Conservation (phyloP, 2,888 invertebrate genomes). For the Drosophila merina region DNA sequence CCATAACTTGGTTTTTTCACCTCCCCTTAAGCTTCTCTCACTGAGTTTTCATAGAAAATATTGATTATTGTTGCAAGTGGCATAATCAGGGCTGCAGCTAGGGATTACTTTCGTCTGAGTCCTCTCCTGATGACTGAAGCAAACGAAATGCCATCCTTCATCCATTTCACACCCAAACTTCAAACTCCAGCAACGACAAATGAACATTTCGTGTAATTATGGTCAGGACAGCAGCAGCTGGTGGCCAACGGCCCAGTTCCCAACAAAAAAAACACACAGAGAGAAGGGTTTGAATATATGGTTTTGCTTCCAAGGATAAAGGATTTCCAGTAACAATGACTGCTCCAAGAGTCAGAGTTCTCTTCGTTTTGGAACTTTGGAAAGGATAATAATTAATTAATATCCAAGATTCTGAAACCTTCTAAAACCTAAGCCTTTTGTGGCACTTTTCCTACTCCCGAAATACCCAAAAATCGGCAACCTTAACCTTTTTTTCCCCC, state of each 20-base stretch:
- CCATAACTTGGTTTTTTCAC: too few relatives aligned
- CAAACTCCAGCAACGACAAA: slow-evolving; percentile 11
- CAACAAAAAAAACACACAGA: slow-evolving; percentile 27
- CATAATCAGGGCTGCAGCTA: slow-evolving; percentile 24
- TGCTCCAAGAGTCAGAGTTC: too few relatives aligned
- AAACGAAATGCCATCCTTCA: slow-evolving; percentile 11
- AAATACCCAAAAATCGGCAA: neutral
- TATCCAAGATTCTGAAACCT: too few relatives aligned
- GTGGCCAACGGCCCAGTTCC: slow-evolving; percentile 59
- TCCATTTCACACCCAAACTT: slow-evolving; percentile 6
- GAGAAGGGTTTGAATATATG: neutral
- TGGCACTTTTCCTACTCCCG: too few relatives aligned
- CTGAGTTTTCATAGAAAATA: slow-evolving; percentile 9
- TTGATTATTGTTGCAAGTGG: slow-evolving; percentile 33
- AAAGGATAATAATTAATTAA: too few relatives aligned
- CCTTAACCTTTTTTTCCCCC: slow-evolving; percentile 4
- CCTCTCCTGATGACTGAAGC: neutral
- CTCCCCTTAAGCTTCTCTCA: neutral
- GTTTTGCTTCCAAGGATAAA: too few relatives aligned
- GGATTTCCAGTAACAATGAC: too few relatives aligned
- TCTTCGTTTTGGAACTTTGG: too few relatives aligned
- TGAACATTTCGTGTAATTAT: slow-evolving; percentile 46
- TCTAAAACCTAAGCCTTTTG: too few relatives aligned
- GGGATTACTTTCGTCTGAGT: slow-evolving; percentile 34
- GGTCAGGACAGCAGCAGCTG: slow-evolving; percentile 46